Conservation (phyloP, 2,113 vertebrate genomes). For the Lepidothrix coronata region DNA sequence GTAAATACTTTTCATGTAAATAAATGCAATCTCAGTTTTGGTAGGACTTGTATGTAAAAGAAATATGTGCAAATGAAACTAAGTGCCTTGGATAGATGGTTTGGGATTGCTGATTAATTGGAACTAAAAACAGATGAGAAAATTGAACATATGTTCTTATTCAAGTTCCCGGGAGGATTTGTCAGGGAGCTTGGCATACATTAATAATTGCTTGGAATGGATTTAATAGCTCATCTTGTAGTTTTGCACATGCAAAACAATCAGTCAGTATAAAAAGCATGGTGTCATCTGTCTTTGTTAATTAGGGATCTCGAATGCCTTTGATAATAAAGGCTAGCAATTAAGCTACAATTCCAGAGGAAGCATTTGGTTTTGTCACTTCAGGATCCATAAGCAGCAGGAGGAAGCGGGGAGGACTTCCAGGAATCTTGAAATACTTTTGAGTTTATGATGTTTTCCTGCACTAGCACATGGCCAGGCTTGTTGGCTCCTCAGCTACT, state of each 20-base stretch:
- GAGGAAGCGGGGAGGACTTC: not conserved
- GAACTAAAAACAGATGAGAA: conserved; percentile 57
- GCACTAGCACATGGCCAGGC: accelerated
- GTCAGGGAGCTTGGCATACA: not conserved
- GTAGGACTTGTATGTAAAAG: not conserved
- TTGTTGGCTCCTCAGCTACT: not conserved
- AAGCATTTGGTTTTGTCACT: conserved; percentile 22
- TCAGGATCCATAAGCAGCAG: not conserved
- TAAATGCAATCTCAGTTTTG: not conserved
- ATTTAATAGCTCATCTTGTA: conserved; percentile 19
- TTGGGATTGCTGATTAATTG: conserved; percentile 27
- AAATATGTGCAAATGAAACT: not conserved
- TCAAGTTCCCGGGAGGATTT: conserved; percentile 19
- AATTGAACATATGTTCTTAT: conserved; percentile 36
- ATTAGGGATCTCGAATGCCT: not conserved
- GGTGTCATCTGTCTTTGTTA: not conserved
- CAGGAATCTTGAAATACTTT: not conserved
- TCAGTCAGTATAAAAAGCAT: conserved; percentile 27
- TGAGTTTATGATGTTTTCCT: not conserved
- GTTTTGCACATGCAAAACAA: conserved; percentile 14
- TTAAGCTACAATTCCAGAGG: conserved; percentile 34
- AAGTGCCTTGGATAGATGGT: not conserved
- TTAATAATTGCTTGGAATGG: not conserved
- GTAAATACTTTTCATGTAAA: not conserved
- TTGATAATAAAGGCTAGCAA: conserved; percentile 3